These are phyloP conservation scores for Hyles vespertilio DNA, from an alignment of 1,140 invertebrate species.

Conservation along the genomic window DNA sequence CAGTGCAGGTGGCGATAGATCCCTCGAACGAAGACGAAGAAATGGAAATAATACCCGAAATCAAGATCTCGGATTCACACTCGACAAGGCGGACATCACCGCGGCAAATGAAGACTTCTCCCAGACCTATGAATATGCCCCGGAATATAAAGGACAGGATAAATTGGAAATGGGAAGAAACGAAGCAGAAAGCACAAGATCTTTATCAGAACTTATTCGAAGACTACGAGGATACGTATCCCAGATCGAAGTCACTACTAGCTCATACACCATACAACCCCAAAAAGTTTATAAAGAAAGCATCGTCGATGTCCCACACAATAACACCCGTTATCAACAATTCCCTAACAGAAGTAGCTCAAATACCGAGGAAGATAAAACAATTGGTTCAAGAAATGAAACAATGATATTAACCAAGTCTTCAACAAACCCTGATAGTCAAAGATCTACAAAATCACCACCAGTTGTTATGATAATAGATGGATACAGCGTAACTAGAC, in stretches of 20 bases:
- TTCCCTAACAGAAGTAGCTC: slow-evolving; percentile 53
- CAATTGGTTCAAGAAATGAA: slow-evolving; percentile 55
- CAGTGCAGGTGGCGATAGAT: slow-evolving; percentile 53
- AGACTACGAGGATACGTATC: slow-evolving; percentile 51
- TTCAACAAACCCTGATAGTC: neutral
- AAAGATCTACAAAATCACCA: slow-evolving; percentile 27
- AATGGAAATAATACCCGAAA: slow-evolving; percentile 27
- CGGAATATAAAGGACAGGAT: slow-evolving; percentile 51
- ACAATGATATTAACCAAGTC: slow-evolving; percentile 32
- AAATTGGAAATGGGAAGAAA: slow-evolving; percentile 52
- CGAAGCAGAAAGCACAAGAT: slow-evolving; percentile 52
- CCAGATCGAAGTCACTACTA: slow-evolving; percentile 31
- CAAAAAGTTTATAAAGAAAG: slow-evolving; percentile 49
- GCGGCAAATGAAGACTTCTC: slow-evolving; percentile 22
- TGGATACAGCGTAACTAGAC: slow-evolving; percentile 64
- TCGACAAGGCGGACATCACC: slow-evolving; percentile 5
- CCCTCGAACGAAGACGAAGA: slow-evolving; percentile 30
- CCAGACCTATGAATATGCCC: slow-evolving; percentile 32
- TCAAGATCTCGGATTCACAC: slow-evolving; percentile 11
- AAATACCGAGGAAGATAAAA: slow-evolving; percentile 59
- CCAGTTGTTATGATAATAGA: slow-evolving; percentile 59
- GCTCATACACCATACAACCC: slow-evolving; percentile 35
- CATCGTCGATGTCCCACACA: slow-evolving; percentile 41
- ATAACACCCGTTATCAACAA: slow-evolving; percentile 57
- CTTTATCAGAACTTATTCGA: slow-evolving; percentile 56